These are phyloP conservation scores for Anas platyrhynchos DNA, from an alignment of 2,113 vertebrate species.

Conservation along the genomic window DNA sequence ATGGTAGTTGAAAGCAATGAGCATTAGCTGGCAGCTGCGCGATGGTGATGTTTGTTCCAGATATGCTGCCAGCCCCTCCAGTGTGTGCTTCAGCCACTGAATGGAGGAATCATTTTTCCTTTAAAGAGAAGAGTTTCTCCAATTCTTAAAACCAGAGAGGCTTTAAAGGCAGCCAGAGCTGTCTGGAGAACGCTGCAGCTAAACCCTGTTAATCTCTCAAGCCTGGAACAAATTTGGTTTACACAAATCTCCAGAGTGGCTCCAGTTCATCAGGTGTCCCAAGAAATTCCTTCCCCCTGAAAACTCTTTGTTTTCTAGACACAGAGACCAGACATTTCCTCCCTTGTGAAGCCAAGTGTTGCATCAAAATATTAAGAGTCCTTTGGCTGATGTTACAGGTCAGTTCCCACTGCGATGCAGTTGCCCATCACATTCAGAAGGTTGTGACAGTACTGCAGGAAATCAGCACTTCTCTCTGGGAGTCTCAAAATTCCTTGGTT, in stretches of 20 bases:
- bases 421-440: neutral
- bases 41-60: neutral
- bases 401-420: neutral
- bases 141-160: neutral
- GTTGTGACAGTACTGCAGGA: neutral
- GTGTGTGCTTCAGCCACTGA: neutral
- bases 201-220: neutral
- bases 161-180: conserved; percentile 16
- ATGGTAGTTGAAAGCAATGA: neutral
- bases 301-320: conserved; percentile 25
- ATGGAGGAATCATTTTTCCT: neutral
- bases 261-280: conserved; percentile 40
- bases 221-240: conserved; percentile 46
- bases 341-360: neutral
- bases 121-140: neutral
- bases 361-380: neutral
- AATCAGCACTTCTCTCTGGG: neutral
- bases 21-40: neutral
- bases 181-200: neutral
- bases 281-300: neutral
- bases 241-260: neutral
- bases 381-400: neutral
- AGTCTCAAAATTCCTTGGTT: neutral
- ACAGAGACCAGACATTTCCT: conserved; percentile 11
- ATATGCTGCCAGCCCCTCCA: neutral